Base-by-base conservation (phyloP, 2,113 vertebrate genomes). In the Geococcyx californianus region DNA sequence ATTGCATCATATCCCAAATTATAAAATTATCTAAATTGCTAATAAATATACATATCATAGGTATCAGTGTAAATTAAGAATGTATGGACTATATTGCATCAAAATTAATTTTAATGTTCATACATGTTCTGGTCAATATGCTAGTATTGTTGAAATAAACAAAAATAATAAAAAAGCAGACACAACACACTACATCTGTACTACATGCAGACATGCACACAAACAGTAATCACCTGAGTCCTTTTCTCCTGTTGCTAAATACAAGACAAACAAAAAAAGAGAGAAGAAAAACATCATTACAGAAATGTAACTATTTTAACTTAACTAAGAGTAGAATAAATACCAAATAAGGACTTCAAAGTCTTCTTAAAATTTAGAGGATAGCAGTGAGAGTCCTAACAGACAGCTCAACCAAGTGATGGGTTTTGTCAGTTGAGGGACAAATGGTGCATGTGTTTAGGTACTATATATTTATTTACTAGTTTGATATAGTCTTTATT, bases 171-270 rank as follows among this genome's bases (percentile, higher is more conserved):
- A 74, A 51, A 75, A 52, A 93, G 84, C 31, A 92, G 76, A 54
- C 67, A 84, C 45, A 93, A 68, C 40, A 96, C 42, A 54, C 42
- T 18, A 52, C 54, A 78, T 84, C 14, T 77, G 74, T 17, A 63
- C 56, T 62, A 91, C 64, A 72, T 69, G 90, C 97, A 98, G 91
- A 94, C 96, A 98, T 73, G 82, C 78, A 91, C 44, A 93, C 49
- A 95, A 82, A 88, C 15, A 69, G 23, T 89, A 85, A 67, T 98
- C 98, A 98, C 98, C 98, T 98, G 98, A 69, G 69, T 98, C 98
- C 97, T 98, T 98, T 89, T 98, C 98, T 40, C 91, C 75, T 62
- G 96, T 93, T 94, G 97, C 97, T 98, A 97, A 97, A 95, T 25
- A 47, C 44, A 95, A 97, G 93, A 91, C 77, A 92, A 95, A 54